A percentile compares a stretch with the other conserved stretches of the same genome.
phyloP scores from a whole-genome alignment of 2,888 invertebrate species.

The Brachyopa scutellaris region DNA sequence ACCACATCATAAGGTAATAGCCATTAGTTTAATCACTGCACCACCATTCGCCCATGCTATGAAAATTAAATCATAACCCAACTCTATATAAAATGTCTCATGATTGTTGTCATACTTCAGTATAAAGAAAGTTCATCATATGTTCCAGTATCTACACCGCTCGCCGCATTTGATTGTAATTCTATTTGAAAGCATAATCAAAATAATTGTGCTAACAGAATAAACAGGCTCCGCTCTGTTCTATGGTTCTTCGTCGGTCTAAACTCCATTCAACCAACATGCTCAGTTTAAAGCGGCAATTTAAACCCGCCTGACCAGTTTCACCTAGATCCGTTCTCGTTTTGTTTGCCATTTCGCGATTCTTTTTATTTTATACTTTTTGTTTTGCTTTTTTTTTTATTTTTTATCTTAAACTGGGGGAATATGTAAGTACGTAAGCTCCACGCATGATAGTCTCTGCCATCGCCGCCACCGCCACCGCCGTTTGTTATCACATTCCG shows the following conservation, averaged over 20 bases:
- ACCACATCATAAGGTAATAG: background rate
- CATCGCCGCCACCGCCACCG: background rate
- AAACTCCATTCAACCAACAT: slow-evolving; percentile 28
- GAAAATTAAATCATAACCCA: background rate
- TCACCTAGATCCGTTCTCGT: slow-evolving; percentile 62
- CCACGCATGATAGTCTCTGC: slow-evolving; percentile 25
- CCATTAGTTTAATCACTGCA: slow-evolving; percentile 27
- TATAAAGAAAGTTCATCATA: slow-evolving; percentile 24
- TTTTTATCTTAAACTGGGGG: slow-evolving; percentile 47
- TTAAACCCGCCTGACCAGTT: slow-evolving; percentile 71
- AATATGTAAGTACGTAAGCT: slow-evolving; percentile 44
- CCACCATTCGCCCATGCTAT: background rate
- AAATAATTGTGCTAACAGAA: slow-evolving; percentile 65
- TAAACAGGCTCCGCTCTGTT: slow-evolving; percentile 19
- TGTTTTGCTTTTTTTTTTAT: background rate
- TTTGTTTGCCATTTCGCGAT: slow-evolving; percentile 33
- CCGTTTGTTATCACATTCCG: slow-evolving; percentile 47
- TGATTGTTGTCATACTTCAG: slow-evolving; percentile 47
- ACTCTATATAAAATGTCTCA: background rate
- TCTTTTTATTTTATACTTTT: slow-evolving; percentile 12
- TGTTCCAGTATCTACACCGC: slow-evolving; percentile 36
- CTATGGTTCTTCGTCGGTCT: slow-evolving; percentile 33
- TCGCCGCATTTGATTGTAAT: slow-evolving; percentile 51
- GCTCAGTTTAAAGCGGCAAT: slow-evolving; percentile 45
- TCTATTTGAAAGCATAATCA: slow-evolving; percentile 53